Conservation (phyloP, 2,888 invertebrate species). For the Drosophila fungiperda region DNA sequence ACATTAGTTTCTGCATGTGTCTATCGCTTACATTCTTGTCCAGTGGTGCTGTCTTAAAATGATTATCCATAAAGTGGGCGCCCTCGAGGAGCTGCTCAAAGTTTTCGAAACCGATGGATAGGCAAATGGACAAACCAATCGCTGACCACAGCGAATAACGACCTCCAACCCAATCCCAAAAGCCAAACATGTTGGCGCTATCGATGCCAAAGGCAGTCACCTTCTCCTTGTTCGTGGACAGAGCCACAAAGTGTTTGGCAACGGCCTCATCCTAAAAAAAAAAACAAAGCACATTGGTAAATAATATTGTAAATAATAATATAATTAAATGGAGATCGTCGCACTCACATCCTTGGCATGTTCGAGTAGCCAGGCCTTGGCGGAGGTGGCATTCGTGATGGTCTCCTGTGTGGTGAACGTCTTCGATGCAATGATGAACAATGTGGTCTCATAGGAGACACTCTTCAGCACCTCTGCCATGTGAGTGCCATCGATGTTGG, state of each 20-base stretch:
- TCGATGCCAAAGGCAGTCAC: conserved; percentile 99
- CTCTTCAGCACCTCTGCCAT: conserved; percentile 96
- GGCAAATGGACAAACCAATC: conserved; percentile 97
- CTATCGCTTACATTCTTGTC: conserved; percentile 91
- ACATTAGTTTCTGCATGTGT: neutral
- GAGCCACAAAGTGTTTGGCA: conserved; percentile 98
- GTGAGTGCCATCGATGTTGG: conserved; percentile 99
- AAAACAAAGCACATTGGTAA: neutral
- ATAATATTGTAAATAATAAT: neutral
- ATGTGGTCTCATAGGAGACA: conserved; percentile 95
- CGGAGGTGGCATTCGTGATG: conserved; percentile 98
- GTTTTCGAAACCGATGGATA: conserved; percentile 97
- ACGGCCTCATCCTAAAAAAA: conserved; percentile 90
- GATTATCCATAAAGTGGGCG: conserved; percentile 97
- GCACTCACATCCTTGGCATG: conserved; percentile 92
- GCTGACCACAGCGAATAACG: conserved; percentile 99
- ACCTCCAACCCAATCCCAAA: conserved; percentile 99
- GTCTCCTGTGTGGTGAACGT: conserved; percentile 99
- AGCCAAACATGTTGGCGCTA: conserved; percentile 99
- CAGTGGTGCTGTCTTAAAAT: conserved; percentile 94
- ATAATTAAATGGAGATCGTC: neutral
- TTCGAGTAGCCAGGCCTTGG: conserved; percentile 97
- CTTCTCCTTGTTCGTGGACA: conserved; percentile 97
- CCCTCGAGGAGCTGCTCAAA: conserved; percentile 96
- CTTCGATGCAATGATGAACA: conserved; percentile 99